Conservation (phyloP, 1,140 invertebrate species). For the Nymphalis io region DNA sequence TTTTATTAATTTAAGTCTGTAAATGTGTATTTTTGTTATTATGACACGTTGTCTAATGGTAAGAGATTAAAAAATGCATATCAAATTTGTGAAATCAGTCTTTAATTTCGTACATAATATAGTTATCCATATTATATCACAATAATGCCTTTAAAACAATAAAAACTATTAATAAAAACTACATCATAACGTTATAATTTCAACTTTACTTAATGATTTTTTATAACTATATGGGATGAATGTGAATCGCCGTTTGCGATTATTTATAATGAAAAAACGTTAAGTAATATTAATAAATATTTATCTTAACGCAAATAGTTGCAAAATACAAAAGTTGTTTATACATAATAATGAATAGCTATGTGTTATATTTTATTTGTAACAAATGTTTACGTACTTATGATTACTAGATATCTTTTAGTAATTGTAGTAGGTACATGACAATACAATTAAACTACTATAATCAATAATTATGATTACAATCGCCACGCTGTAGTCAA, state of each 20-base stretch:
- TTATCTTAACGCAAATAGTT: no score
- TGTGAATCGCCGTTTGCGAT: background rate
- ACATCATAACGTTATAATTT: background rate
- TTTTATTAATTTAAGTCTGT: background rate
- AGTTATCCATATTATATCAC: background rate
- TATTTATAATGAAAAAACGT: background rate
- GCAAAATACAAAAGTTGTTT: no score
- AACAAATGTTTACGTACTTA: no score
- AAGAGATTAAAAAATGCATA: conserved; percentile 17
- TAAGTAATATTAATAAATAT: no score
- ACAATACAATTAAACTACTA: conserved; percentile 4
- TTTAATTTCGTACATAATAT: conserved; percentile 18
- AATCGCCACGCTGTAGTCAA: background rate
- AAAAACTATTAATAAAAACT: background rate
- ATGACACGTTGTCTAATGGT: background rate
- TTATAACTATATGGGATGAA: no score
- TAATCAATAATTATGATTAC: background rate
- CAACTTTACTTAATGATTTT: no score
- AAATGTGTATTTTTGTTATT: background rate
- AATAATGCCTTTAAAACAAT: background rate
- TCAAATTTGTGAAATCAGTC: conserved; percentile 31
- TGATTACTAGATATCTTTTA: background rate
- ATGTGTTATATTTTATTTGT: no score
- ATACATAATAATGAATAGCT: no score
- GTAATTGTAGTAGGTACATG: background rate